A percentile compares a stretch with the other conserved stretches of the same genome.
These are phyloP conservation scores for Lycodopsis pacificus DNA, from an alignment of 2,797 vertebrate genomes.

Conservation along the genomic window DNA sequence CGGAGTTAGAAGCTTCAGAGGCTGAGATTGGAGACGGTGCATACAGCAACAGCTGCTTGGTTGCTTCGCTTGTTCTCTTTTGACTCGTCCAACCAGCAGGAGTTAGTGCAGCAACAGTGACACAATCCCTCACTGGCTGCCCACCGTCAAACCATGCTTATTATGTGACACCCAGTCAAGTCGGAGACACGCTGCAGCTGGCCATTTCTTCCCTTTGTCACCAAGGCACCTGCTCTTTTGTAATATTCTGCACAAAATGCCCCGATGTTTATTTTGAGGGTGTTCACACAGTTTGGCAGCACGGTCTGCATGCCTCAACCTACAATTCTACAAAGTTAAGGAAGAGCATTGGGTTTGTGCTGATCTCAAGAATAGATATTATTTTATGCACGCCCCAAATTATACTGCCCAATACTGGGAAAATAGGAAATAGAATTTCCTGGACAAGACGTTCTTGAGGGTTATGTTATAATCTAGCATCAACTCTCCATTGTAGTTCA, in stretches of 20 bases:
- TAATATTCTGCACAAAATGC: slow-evolving; percentile 19
- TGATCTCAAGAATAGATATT: slow-evolving; percentile 44
- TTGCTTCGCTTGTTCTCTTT: background rate
- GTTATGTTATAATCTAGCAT: background rate
- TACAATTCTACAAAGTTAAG: slow-evolving; percentile 25
- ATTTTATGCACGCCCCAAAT: slow-evolving; percentile 37
- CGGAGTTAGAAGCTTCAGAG: background rate
- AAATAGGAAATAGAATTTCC: slow-evolving; percentile 8
- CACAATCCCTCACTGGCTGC: background rate
- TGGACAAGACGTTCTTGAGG: slow-evolving; percentile 9
- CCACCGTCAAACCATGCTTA: background rate
- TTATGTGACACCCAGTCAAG: background rate
- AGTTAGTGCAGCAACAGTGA: background rate
- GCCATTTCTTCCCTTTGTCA: background rate
- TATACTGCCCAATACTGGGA: slow-evolving; percentile 16
- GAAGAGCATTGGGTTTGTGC: slow-evolving; percentile 32
- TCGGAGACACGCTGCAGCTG: background rate
- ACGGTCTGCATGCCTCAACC: slow-evolving; percentile 15
- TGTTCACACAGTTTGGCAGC: slow-evolving; percentile 37
- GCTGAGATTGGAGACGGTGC: background rate
- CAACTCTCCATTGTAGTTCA: background rate
- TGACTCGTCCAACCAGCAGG: slow-evolving; percentile 12
- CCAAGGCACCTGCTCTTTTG: background rate
- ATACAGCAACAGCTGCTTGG: background rate
- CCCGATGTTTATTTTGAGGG: slow-evolving; percentile 34